Percentiles rank a stretch among this genome's conserved stretches.
Conservation (phyloP, 2,888 invertebrate genomes). For the Disparrhopalites patrizii region DNA sequence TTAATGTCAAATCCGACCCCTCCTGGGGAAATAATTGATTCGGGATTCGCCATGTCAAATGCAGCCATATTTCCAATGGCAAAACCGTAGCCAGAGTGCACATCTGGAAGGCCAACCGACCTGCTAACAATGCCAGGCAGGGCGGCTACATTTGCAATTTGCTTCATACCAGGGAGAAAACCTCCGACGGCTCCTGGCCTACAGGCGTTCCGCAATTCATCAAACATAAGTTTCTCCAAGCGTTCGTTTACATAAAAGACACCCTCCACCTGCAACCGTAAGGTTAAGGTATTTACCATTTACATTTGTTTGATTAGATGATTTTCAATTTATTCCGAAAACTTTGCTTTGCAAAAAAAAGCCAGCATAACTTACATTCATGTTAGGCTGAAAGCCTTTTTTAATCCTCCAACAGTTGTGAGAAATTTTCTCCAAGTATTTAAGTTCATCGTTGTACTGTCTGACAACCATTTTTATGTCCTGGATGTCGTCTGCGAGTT, state of each 20-base stretch:
- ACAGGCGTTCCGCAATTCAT: conserved; percentile 87
- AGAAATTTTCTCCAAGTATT: conserved; percentile 84
- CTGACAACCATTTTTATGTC: conserved; percentile 94
- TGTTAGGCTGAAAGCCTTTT: conserved; percentile 98
- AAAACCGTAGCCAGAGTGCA: conserved; percentile 99
- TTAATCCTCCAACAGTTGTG: conserved; percentile 88
- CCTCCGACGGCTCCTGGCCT: conserved; percentile 88
- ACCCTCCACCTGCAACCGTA: conserved; percentile 73
- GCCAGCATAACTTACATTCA: conserved; percentile 70
- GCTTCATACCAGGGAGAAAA: conserved; percentile 96
- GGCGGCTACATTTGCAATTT: conserved; percentile 98
- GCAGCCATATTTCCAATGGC: conserved; percentile 99
- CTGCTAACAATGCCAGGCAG: conserved; percentile 92
- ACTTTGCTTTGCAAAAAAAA: neutral
- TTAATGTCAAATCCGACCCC: conserved; percentile 99
- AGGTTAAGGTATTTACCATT: neutral
- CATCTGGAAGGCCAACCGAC: conserved; percentile 92
- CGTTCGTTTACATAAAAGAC: conserved; percentile 90
- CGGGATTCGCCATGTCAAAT: conserved; percentile 88
- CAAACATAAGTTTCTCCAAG: conserved; percentile 93
- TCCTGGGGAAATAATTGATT: conserved; percentile 92
- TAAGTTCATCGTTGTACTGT: conserved; percentile 85
- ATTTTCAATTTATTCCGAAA: neutral
- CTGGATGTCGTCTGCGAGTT: too few relatives aligned
- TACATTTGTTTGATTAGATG: neutral